Conservation (phyloP, 2,888 invertebrate species). For the Atrina japonica region DNA sequence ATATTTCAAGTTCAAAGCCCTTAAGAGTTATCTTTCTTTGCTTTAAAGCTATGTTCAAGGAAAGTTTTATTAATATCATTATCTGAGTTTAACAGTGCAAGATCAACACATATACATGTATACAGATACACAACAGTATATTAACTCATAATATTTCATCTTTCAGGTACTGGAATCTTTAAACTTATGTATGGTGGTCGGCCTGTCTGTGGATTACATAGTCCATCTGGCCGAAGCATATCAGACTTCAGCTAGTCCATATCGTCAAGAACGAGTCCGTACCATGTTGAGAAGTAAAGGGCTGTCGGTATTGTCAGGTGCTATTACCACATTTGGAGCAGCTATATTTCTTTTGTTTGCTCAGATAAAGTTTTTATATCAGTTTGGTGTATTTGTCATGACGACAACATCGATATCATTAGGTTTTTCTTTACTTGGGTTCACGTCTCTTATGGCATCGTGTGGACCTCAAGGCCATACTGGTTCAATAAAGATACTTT, state of each 20-base stretch:
- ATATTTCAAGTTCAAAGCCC: too few species aligned
- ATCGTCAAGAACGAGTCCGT: conserved; percentile 58
- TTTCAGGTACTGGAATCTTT: conserved; percentile 69
- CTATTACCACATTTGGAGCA: conserved; percentile 69
- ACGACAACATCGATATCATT: conserved; percentile 67
- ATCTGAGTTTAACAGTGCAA: too few species aligned
- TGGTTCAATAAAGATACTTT: conserved; percentile 48
- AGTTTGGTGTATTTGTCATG: conserved; percentile 73
- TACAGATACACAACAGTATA: too few species aligned
- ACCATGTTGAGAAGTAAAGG: conserved; percentile 67
- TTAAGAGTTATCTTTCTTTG: too few species aligned
- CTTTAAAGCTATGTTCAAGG: too few species aligned
- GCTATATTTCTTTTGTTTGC: conserved; percentile 70
- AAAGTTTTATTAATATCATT: too few species aligned
- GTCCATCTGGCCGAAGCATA: conserved; percentile 74
- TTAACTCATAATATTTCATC: too few species aligned
- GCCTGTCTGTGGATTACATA: conserved; percentile 71
- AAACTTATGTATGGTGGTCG: conserved; percentile 70
- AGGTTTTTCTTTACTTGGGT: conserved; percentile 65
- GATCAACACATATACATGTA: too few species aligned
- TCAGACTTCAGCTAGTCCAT: conserved; percentile 51
- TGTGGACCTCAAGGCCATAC: conserved; percentile 67
- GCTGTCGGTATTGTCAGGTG: conserved; percentile 71
- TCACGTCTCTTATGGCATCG: conserved; percentile 62
- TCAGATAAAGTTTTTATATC: conserved; percentile 66